phyloP scores from a whole-genome alignment of 2,113 vertebrate species.

The Gymnogyps californianus region DNA sequence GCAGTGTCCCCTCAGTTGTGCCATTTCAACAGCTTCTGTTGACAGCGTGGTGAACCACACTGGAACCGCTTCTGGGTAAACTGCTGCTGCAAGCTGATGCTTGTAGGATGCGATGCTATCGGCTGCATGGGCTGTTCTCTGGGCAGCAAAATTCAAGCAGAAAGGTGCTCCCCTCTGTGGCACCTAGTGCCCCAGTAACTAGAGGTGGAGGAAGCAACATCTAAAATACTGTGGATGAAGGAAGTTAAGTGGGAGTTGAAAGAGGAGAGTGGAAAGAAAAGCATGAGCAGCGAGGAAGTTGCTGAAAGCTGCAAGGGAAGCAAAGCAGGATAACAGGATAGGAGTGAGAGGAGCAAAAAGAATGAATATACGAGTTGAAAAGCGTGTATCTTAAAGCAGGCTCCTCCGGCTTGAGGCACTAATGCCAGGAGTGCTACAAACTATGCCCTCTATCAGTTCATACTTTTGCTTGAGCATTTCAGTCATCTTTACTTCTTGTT shows the following conservation, averaged over 20 bases:
- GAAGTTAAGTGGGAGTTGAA: neutral
- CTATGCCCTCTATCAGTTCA: neutral
- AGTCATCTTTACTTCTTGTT: neutral
- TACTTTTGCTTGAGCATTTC: neutral
- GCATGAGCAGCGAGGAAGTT: rapidly evolving
- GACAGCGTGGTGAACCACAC: neutral
- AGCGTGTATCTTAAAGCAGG: neutral
- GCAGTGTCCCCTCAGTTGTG: neutral
- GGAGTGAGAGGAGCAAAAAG: neutral
- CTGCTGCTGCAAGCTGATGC: neutral
- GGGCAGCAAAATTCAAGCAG: neutral
- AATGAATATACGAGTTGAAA: neutral
- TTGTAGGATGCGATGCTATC: neutral
- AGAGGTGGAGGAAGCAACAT: neutral
- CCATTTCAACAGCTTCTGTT: neutral
- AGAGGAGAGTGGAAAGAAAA: neutral
- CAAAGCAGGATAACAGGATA: neutral
- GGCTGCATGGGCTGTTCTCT: neutral
- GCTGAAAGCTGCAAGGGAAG: neutral
- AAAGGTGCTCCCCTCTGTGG: neutral
- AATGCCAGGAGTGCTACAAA: neutral
- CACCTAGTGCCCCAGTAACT: neutral
- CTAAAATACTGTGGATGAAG: neutral
- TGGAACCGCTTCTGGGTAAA: neutral
- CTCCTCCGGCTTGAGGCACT: neutral